Base-by-base conservation (phyloP, 2,113 vertebrate genomes). In the Ophiodon elongatus region DNA sequence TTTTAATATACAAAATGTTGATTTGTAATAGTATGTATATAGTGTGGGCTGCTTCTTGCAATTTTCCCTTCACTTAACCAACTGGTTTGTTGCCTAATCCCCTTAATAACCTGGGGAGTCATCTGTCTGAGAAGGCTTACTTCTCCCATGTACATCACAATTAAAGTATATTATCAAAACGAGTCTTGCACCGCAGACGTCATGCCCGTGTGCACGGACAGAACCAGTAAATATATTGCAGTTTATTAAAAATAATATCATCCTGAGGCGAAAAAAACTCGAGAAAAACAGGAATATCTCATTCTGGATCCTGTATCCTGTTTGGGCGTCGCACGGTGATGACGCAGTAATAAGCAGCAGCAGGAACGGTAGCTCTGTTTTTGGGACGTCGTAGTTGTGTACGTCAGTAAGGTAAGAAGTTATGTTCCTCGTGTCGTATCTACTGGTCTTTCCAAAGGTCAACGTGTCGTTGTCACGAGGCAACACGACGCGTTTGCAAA, bases 271-370 rank as follows among this genome's bases (percentile, higher is more conserved):
- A 1, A 65, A 65, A 66, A 41, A 11, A 13, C 15, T 41, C 25
- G 35, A n/a, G 33, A n/a, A 19, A 62, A 1, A 41, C 39, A 45
- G 7, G 11, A 57, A 13, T 15, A 14, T 29, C 25, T 15, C 56
- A 66, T 45, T 23, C 33, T 60, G 60, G n/a, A 29, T 11, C 8
- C 1, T 9, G 21, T 0, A 7, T 9, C 29, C 43, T 62, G 57
- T 50, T 59, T 10, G 10, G 0, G 1, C 4, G 88, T 70, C 88
- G 82, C 85, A 27, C 33, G 1, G 8, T 62, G 72, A 74, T 87
- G 85, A 83, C 85, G 82, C 2, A 1, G 2, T 0, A 13, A 14
- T 29, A 31, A 4, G 59, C 35, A 4, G 27, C 2, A 6, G 23
- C 9, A n/a, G 6, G 45, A 5, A 19, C 6, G 7, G 8, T 15